Conservation (phyloP, 2,888 invertebrate genomes). For the Synanthedon andrenaeformis region DNA sequence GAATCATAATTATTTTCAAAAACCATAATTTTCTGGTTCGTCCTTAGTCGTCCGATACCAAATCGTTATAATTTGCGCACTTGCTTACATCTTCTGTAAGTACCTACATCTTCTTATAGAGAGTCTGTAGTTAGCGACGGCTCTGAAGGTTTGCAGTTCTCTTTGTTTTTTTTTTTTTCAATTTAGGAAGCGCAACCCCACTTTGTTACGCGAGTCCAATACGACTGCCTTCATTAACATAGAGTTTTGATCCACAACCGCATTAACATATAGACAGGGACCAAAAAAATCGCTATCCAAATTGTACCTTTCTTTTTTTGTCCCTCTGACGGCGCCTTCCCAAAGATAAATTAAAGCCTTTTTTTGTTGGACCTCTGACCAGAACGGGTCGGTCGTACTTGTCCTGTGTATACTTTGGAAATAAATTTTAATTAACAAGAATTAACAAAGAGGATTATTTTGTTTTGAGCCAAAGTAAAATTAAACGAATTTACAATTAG, state of each 20-base stretch:
- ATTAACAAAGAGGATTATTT: neutral
- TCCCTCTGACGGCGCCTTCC: slow-evolving; percentile 24
- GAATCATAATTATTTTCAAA: too few species aligned
- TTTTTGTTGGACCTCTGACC: slow-evolving; percentile 29
- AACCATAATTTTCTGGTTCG: too few species aligned
- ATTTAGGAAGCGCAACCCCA: slow-evolving; percentile 12
- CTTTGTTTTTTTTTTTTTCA: slow-evolving; percentile 36
- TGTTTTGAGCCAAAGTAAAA: neutral
- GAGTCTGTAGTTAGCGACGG: too few species aligned
- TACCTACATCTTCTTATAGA: too few species aligned
- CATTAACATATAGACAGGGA: slow-evolving; percentile 48
- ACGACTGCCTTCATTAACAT: slow-evolving; percentile 40
- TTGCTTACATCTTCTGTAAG: too few species aligned
- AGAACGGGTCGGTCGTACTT: slow-evolving; percentile 26
- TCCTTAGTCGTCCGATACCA: too few species aligned
- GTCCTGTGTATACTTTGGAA: slow-evolving; percentile 25
- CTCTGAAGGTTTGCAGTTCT: neutral
- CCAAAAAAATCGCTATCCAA: slow-evolving; percentile 35
- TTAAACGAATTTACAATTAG: neutral
- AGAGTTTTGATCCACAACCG: slow-evolving; percentile 38
- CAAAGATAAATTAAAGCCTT: slow-evolving; percentile 34
- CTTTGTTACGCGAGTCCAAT: slow-evolving; percentile 18
- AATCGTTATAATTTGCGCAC: too few species aligned
- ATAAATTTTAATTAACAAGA: slow-evolving; percentile 19
- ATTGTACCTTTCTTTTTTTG: slow-evolving; percentile 35